Evolutionary conservation across 2,888 invertebrate species (phyloP).

Genomic region (Drosophila kuntzei): DNA sequence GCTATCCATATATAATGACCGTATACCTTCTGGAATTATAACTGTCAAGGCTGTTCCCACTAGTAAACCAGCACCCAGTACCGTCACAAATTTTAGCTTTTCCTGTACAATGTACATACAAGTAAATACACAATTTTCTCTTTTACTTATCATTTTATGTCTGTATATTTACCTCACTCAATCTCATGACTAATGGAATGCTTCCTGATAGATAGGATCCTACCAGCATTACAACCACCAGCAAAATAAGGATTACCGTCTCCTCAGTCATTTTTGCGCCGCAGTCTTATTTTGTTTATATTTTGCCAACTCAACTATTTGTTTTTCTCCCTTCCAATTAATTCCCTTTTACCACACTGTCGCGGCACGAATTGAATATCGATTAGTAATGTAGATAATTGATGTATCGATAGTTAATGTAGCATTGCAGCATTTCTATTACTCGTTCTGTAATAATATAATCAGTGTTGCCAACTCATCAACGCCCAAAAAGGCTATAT

Average conservation of each 20-base stretch:
- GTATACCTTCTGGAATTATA: constrained; percentile 99
- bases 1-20: constrained; percentile 89
- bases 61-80: constrained; percentile 97
- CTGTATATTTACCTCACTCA: constrained; percentile 92
- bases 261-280: constrained; percentile 87
- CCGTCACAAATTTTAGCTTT: constrained; percentile 96
- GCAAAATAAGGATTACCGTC: constrained; percentile 91
- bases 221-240: constrained; percentile 96
- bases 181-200: constrained; percentile 95
- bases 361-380: no score
- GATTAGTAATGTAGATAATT: no score
- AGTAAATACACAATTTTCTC: background rate
- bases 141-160: constrained; percentile 59
- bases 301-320: constrained; percentile 57
- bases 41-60: constrained; percentile 99
- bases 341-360: background rate
- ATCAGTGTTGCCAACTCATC: no score
- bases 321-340: background rate
- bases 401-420: no score
- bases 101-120: constrained; percentile 88
- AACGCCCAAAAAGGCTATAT: no score
- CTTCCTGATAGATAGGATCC: constrained; percentile 98
- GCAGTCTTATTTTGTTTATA: constrained; percentile 18
- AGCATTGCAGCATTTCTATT: no score
- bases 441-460: no score